These are phyloP conservation scores for Parnassius glacialis DNA, from an alignment of 2,888 invertebrate genomes.

Conservation along the genomic window DNA sequence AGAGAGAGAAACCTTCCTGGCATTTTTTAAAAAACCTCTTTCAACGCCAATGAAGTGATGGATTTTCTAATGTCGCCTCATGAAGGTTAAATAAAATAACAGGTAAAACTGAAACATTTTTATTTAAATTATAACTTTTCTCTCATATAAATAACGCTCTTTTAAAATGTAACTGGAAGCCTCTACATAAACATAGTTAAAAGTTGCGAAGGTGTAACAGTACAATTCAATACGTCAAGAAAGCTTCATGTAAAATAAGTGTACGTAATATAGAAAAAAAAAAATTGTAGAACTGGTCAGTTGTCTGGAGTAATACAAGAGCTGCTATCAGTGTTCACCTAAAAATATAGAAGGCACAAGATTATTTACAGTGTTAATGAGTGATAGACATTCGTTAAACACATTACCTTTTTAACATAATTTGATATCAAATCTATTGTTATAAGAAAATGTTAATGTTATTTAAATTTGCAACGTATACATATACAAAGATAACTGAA, in stretches of 20 bases:
- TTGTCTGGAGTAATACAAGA: slow-evolving; percentile 20
- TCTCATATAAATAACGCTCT: slow-evolving; percentile 74
- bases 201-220: slow-evolving; percentile 37
- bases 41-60: too few species aligned
- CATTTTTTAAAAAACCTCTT: too few species aligned
- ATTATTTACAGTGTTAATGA: slow-evolving; percentile 6
- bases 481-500: too few species aligned
- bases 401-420: too few species aligned
- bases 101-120: slow-evolving; percentile 68
- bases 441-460: neutral
- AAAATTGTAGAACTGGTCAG: slow-evolving; percentile 19
- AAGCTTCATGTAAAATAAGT: slow-evolving; percentile 25
- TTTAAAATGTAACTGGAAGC: slow-evolving; percentile 73
- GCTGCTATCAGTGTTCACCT: slow-evolving; percentile 72
- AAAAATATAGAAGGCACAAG: slow-evolving; percentile 50
- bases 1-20: too few species aligned
- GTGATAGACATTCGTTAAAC: neutral
- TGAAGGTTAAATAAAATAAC: slow-evolving; percentile 42
- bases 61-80: too few species aligned
- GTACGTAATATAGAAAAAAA: slow-evolving; percentile 27
- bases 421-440: too few species aligned
- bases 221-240: slow-evolving; percentile 33
- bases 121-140: slow-evolving; percentile 70
- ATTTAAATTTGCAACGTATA: too few species aligned
- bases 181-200: slow-evolving; percentile 69